These are phyloP conservation scores for Eudorcas thomsonii DNA, from an alignment of 2,113 vertebrate species.

Conservation along the genomic window DNA sequence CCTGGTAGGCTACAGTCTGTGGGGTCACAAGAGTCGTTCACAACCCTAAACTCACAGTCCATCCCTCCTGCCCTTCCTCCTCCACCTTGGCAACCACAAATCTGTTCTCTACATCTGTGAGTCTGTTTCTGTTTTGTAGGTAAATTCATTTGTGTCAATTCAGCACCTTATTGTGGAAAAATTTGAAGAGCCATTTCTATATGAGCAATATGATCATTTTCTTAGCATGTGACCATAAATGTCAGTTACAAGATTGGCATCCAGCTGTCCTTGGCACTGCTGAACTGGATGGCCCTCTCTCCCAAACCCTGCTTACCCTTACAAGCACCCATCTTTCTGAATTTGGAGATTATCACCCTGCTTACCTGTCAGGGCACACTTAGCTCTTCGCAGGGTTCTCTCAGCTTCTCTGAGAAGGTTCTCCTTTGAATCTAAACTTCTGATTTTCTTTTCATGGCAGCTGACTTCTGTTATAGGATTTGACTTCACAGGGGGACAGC, in stretches of 20 bases:
- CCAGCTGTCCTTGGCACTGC: not conserved
- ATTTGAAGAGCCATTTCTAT: not conserved
- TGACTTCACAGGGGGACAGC: not conserved
- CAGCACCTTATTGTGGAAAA: not conserved
- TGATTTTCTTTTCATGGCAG: not conserved
- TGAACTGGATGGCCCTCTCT: rapidly evolving
- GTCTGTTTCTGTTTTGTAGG: not conserved
- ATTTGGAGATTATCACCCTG: not conserved
- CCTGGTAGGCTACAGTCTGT: not conserved
- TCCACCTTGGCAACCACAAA: not conserved
- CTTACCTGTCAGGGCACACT: not conserved
- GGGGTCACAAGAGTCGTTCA: not conserved
- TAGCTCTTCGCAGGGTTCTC: not conserved
- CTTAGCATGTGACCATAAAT: not conserved
- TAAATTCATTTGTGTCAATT: not conserved
- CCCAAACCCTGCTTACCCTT: not conserved
- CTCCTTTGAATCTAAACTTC: not conserved
- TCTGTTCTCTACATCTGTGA: not conserved
- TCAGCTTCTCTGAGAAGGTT: not conserved
- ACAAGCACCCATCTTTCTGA: not conserved
- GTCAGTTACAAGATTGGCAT: not conserved
- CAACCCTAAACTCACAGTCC: not conserved
- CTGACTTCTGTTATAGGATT: not conserved
- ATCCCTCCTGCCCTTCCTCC: not conserved
- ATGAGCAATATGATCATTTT: not conserved